Percentiles rank a stretch among this genome's conserved stretches.
These are phyloP conservation scores for Amphiprion clarkii DNA, from an alignment of 2,797 vertebrate genomes.

Conservation along the genomic window DNA sequence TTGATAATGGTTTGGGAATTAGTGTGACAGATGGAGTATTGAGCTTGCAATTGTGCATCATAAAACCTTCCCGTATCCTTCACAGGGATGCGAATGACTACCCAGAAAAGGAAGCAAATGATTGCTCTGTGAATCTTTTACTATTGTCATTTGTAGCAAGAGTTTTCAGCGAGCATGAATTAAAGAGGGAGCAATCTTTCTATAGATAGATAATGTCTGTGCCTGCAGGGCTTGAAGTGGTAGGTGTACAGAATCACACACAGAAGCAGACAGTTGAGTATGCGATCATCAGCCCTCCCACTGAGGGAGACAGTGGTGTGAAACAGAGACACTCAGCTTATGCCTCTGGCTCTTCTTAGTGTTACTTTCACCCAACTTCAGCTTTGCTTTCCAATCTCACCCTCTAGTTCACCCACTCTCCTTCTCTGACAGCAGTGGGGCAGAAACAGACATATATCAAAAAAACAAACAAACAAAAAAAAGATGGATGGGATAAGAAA, in stretches of 20 bases:
- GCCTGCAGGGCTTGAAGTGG: constrained; percentile 55
- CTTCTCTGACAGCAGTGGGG: constrained; percentile 2
- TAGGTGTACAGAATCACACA: constrained; percentile 55
- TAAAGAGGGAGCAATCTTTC: constrained; percentile 48
- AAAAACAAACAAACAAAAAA: not conserved
- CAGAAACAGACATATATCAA: not conserved
- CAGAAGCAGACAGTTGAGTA: constrained; percentile 46
- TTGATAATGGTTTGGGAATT: constrained; percentile 49
- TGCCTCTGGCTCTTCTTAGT: constrained; percentile 56
- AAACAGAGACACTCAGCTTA: constrained; percentile 48
- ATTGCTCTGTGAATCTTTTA: constrained; percentile 43
- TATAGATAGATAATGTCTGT: constrained; percentile 60
- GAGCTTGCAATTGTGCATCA: constrained; percentile 16
- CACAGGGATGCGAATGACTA: constrained; percentile 25
- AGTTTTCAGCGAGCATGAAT: constrained; percentile 45
- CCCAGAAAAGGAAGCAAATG: constrained; percentile 38
- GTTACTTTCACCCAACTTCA: constrained; percentile 40
- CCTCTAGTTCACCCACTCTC: constrained; percentile 10
- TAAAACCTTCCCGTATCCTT: constrained; percentile 49
- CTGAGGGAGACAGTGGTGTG: constrained; percentile 48
- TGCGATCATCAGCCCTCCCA: constrained; percentile 63
- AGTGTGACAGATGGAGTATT: constrained; percentile 57
- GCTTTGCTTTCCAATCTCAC: constrained; percentile 34
- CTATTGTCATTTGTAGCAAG: constrained; percentile 54
- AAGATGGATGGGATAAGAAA: constrained; percentile 10